Evolutionary conservation across 2,797 vertebrate species (phyloP), one percentile per base, ranked within the genome.

Genomic region (Garrulus glandarius): DNA sequence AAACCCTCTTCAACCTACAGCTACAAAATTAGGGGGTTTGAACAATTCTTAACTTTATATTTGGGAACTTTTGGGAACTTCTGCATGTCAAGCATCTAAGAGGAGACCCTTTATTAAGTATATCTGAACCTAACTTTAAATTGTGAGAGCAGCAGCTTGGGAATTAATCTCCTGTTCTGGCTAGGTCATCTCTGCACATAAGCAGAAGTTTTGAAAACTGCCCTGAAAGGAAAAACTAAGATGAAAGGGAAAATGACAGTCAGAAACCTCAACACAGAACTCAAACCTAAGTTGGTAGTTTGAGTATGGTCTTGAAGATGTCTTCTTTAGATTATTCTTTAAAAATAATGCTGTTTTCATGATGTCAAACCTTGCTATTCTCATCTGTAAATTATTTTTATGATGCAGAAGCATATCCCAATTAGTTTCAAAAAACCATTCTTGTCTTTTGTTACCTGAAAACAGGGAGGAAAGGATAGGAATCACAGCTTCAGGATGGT

Each of bases 21-120:
- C 19, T 63, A 27, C 53, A 36, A n/a, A 13, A 59, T 0, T 60
- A 18, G 2, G 10, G 4, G 1, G 17, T 30, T 67, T 64, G 11
- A 55, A 49, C 10, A 55, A 19, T 39, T 82, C 50, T 90, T 24
- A 79, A 5, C 11, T 7, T 36, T 56, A 20, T 46, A 15, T 59
- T 52, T 78, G 36, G 27, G 14, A 77, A 67, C 9, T 61, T 74
- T 52, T 78, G 32, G 30, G 12, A 77, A 67, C 9, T 57, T 74
- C 53, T 55, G 10, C 6, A 50, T 16, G 19, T 12, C n/a, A 57
- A 37, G 5, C 4, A 49, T 30, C 47, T 80, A 41, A 68, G 41
- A 87, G 26, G 37, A 87, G 19, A 68, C 3, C 13, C 8, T 78
- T 72, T 56, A 29, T 69, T 63, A 68, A 68, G 46, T 36, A 15